Evolutionary conservation across 2,113 vertebrate genomes (phyloP).

Genomic region (Sceloporus tristichus): DNA sequence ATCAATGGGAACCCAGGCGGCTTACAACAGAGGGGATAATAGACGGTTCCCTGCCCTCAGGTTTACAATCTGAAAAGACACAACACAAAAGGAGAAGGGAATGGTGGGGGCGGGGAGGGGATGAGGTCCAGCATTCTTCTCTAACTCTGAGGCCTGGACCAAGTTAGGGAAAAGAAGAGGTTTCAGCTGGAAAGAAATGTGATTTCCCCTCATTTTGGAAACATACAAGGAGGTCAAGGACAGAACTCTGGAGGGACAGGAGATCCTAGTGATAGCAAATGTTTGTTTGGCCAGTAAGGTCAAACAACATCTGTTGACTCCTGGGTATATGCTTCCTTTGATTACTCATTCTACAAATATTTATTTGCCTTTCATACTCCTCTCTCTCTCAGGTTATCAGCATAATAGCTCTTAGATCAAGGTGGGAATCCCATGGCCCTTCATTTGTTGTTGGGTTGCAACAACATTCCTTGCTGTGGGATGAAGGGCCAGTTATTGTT

Average conservation of each 20-base stretch:
- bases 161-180: not conserved
- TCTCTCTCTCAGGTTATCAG: slow-evolving; percentile 8
- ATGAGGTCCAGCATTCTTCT: too few species aligned
- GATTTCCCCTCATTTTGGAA: not conserved
- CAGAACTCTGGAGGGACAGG: not conserved
- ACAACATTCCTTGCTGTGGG: too few species aligned
- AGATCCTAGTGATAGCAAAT: not conserved
- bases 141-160: too few species aligned
- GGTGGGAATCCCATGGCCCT: too few species aligned
- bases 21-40: too few species aligned
- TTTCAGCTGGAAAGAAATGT: not conserved
- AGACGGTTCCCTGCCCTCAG: too few species aligned
- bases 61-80: too few species aligned
- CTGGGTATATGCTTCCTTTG: slow-evolving; percentile 20
- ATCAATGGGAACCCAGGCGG: too few species aligned
- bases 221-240: not conserved
- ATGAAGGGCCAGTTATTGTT: too few species aligned
- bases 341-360: slow-evolving; percentile 23
- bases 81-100: too few species aligned
- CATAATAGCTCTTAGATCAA: not conserved
- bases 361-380: slow-evolving; percentile 8
- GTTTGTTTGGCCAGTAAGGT: not conserved
- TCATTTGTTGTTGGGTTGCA: too few species aligned
- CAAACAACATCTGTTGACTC: not conserved
- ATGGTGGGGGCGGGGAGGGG: too few species aligned